Evolutionary conservation across 92 coral and sea anemone species (phyloP), one percentile per base, ranked within the genome.

Genomic region (Desmophyllum pertusum): DNA sequence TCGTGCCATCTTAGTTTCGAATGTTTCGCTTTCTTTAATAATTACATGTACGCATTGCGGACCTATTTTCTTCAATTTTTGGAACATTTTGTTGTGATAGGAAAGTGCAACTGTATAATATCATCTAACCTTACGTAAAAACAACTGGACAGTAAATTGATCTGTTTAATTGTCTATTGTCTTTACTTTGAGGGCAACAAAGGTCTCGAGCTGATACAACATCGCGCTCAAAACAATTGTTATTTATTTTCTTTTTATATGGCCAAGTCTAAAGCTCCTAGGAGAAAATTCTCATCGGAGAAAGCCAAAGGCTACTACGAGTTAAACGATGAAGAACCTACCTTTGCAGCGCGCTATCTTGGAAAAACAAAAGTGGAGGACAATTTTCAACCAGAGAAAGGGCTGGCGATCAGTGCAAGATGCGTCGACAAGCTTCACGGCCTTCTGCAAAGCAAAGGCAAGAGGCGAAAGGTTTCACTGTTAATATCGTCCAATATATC

Each of bases 401-500:
- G 92, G 10, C 84, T 84, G 31, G 59, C 52, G 6, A 38, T 84
- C 1, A 84, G 87, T 53, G 81, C 81, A 8, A 66, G 81, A 64
- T 89, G 90, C 35, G 82, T 90, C n/a, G 83, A 87, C 51, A 81
- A 77, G 73, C 81, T 94, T 7, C 86, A 84, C 40, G 50, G 62
- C 36, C 90, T 57, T 25, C 53, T 83, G 31, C 76, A 73, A 33
- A 29, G 51, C 13, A 91, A 90, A 6, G 75, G 78, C 50, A 81
- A 79, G 27, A 70, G 66, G 6, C 87, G 90, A 33, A 94, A 95
- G 81, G 91, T 94, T 18, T 84, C 85, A 42, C 90, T 97, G 1
- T 37, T 92, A 10, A 85, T 97, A 63, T 97, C 99, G 33, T 79
- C 80, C 43, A 93, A 97, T 73, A 85, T 91, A 52, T 88, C 78